Evolutionary conservation across 1,140 invertebrate genomes (phyloP).

Genomic region (Acyrthosiphon pisum): DNA sequence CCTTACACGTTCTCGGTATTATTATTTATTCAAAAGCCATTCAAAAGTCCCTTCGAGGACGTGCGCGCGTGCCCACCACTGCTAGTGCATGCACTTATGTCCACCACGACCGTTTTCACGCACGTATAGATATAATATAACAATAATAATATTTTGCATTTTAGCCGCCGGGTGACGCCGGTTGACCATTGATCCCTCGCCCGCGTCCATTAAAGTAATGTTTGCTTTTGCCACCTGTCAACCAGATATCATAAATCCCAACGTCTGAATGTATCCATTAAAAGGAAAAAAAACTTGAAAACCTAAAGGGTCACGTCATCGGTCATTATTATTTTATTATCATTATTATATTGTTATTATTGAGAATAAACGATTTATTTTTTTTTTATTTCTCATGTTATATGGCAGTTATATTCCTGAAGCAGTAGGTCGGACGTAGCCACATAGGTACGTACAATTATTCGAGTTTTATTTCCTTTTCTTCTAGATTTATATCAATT

Average conservation of each 20-base stretch:
- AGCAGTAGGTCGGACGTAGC: background rate
- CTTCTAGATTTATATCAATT: background rate
- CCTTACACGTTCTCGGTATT: background rate
- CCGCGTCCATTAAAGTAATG: conserved; percentile 46
- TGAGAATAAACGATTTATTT: conserved; percentile 3
- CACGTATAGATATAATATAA: background rate
- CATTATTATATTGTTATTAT: background rate
- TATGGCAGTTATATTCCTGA: background rate
- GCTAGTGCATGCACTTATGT: background rate
- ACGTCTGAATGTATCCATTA: conserved; percentile 55
- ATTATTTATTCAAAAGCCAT: conserved; percentile 57
- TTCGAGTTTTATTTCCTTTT: background rate
- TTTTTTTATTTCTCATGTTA: background rate
- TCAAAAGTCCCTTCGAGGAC: conserved; percentile 48
- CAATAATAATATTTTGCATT: conserved; percentile 18
- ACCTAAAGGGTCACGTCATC: conserved; percentile 23
- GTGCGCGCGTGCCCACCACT: background rate
- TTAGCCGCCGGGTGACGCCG: conserved; percentile 28
- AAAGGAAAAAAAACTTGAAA: conserved; percentile 29
- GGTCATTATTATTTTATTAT: background rate
- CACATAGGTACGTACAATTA: background rate
- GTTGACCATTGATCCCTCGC: conserved; percentile 51
- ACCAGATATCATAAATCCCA: conserved; percentile 50
- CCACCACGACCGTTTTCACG: background rate
- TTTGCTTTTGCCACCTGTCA: conserved; percentile 56